phyloP scores from a whole-genome alignment of 2,888 invertebrate genomes.

The Phyllotreta cruciferae region DNA sequence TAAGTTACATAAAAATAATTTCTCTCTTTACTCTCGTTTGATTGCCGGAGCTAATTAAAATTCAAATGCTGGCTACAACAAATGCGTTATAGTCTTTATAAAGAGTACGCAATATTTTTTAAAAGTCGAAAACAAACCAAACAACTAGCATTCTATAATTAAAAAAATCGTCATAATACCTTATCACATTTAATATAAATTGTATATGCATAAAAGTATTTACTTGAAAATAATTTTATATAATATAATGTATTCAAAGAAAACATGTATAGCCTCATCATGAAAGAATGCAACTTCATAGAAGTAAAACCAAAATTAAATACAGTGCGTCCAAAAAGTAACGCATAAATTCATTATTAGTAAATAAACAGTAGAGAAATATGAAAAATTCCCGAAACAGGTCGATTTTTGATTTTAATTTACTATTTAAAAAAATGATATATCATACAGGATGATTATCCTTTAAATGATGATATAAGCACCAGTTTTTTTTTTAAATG shows the following conservation, averaged over 20 bases:
- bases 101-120: too few species aligned
- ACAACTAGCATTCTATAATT: conserved; percentile 1
- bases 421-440: not conserved
- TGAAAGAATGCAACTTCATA: conserved; percentile 34
- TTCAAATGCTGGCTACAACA: too few species aligned
- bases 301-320: conserved; percentile 29
- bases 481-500: too few species aligned
- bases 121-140: not conserved
- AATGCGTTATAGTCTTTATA: conserved; percentile 22
- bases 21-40: not conserved
- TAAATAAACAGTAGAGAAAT: too few species aligned
- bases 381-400: too few species aligned
- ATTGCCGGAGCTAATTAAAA: not conserved
- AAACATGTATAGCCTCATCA: conserved; percentile 30
- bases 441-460: too few species aligned
- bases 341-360: too few species aligned
- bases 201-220: conserved; percentile 28
- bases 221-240: conserved; percentile 34
- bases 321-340: too few species aligned
- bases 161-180: conserved; percentile 7
- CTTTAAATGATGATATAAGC: too few species aligned
- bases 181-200: conserved; percentile 39
- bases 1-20: not conserved
- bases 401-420: too few species aligned
- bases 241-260: conserved; percentile 33